A percentile compares a stretch with the other conserved stretches of the same genome.
These are phyloP conservation scores for Callimorpha dominula DNA, from an alignment of 2,888 invertebrate species.

Conservation along the genomic window DNA sequence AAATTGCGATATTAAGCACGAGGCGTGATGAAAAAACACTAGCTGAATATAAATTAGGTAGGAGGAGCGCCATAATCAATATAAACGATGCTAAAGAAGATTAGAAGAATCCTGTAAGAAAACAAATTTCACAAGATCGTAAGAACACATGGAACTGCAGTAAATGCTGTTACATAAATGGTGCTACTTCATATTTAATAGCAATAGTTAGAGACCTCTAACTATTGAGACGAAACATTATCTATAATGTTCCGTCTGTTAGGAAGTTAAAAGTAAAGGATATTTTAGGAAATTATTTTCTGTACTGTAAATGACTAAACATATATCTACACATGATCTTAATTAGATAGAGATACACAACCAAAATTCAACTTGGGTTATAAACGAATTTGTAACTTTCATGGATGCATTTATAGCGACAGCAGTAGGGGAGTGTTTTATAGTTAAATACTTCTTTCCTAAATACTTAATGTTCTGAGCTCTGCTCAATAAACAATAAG, in stretches of 20 bases:
- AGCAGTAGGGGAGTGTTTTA: too few relatives aligned
- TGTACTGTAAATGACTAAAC: not conserved
- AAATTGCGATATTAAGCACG: conserved; percentile 86
- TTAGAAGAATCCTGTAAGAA: conserved; percentile 86
- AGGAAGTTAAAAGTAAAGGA: too few relatives aligned
- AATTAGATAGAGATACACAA: not conserved
- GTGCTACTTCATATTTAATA: not conserved
- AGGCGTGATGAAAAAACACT: conserved; percentile 87
- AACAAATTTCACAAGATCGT: conserved; percentile 83
- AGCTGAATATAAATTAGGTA: conserved; percentile 87
- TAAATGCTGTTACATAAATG: not conserved
- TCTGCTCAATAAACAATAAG: too few relatives aligned
- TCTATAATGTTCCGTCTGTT: too few relatives aligned
- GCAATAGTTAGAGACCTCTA: not conserved
- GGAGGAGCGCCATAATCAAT: conserved; percentile 86
- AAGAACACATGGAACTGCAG: conserved; percentile 64
- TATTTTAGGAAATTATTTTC: not conserved
- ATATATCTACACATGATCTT: not conserved
- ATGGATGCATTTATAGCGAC: not conserved
- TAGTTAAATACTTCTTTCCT: too few relatives aligned
- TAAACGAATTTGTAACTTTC: not conserved
- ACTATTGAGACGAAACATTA: not conserved
- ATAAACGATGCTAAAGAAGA: conserved; percentile 87
- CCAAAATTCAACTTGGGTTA: not conserved
- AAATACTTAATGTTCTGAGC: too few relatives aligned